These are phyloP conservation scores for Acanthurus tractus DNA, from an alignment of 2,797 vertebrate genomes.

Conservation along the genomic window DNA sequence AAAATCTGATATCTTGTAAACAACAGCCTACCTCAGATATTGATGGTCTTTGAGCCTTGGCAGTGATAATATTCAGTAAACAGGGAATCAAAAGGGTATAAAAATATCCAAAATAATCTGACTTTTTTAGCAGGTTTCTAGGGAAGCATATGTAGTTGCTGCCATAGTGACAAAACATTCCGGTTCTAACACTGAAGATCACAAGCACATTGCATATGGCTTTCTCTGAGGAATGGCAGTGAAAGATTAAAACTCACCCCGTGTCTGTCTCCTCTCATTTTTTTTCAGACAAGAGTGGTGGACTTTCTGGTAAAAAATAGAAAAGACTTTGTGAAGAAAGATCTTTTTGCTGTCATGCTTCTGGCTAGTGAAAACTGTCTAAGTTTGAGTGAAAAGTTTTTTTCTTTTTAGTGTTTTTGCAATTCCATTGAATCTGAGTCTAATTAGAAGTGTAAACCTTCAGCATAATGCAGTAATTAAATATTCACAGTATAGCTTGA, in stretches of 20 bases:
- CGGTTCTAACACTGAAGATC: conserved; percentile 5
- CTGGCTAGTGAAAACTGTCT: neutral
- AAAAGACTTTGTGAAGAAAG: conserved; percentile 11
- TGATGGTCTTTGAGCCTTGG: neutral
- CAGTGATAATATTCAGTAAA: neutral
- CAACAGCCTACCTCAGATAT: conserved; percentile 60
- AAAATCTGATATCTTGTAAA: conserved; percentile 30
- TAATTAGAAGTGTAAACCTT: neutral
- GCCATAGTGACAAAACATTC: conserved; percentile 61
- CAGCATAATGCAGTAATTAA: neutral
- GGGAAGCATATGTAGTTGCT: conserved; percentile 41
- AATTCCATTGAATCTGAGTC: neutral
- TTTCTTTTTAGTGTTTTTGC: neutral
- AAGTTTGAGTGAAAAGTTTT: neutral
- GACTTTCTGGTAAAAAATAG: conserved; percentile 6
- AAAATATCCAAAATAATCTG: neutral
- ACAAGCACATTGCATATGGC: neutral
- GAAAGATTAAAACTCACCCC: conserved; percentile 33
- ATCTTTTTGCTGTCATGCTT: conserved; percentile 10
- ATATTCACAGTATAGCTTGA: neutral
- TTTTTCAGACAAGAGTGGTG: conserved; percentile 8
- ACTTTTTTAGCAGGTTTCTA: conserved; percentile 26
- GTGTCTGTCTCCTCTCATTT: conserved; percentile 14
- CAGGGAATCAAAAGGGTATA: neutral
- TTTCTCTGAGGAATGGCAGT: conserved; percentile 9